Percentiles rank a stretch among this genome's conserved stretches.
phyloP scores from a whole-genome alignment of 2,113 vertebrate genomes.

The Passer domesticus region DNA sequence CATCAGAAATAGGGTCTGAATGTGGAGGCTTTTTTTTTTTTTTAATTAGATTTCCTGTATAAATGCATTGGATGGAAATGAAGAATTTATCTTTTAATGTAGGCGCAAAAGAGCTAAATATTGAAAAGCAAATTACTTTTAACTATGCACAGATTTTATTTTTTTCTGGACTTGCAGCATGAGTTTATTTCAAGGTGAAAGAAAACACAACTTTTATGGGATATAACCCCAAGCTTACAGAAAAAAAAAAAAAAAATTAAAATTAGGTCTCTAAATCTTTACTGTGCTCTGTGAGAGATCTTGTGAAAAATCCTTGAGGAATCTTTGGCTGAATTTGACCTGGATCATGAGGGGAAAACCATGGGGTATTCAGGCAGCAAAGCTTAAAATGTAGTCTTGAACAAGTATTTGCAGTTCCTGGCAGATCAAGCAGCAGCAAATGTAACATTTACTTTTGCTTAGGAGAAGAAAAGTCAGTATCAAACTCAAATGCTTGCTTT shows the following conservation, averaged over 20 bases:
- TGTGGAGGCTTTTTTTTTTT: neutral
- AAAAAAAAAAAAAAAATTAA: neutral
- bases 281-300: neutral
- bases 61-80: neutral
- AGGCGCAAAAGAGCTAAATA: neutral
- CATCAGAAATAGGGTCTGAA: neutral
- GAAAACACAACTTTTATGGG: neutral
- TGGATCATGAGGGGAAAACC: neutral
- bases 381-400: neutral
- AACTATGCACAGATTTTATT: neutral
- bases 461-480: neutral
- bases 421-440: neutral
- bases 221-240: no score
- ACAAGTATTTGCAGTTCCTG: neutral
- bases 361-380: neutral
- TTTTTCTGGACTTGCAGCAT: fast-evolving
- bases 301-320: neutral
- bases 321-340: neutral
- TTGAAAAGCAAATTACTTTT: neutral
- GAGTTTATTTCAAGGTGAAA: neutral
- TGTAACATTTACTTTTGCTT: neutral
- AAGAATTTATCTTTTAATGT: neutral
- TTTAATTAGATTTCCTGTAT: fast-evolving
- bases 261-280: neutral
- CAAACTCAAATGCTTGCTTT: neutral